These are phyloP conservation scores for Oxytorus armatus DNA, from an alignment of 2,888 invertebrate species.

Conservation along the genomic window DNA sequence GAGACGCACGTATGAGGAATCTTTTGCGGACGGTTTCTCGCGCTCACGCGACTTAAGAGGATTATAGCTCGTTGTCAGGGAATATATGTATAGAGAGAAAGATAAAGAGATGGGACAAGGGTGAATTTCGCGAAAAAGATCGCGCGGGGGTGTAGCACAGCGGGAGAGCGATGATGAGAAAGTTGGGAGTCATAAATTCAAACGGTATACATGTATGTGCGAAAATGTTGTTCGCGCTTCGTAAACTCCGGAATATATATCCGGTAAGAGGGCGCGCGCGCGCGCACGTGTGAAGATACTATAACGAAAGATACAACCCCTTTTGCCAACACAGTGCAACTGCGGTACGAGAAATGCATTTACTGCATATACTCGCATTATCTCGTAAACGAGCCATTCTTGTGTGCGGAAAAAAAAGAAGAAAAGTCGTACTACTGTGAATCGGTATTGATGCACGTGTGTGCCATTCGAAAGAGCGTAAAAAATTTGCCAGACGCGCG, in stretches of 20 bases:
- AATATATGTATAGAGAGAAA: conserved; percentile 30
- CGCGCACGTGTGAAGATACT: conserved; percentile 21
- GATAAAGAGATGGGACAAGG: conserved; percentile 1
- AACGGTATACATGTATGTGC: conserved; percentile 1
- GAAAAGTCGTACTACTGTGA: conserved; percentile 71
- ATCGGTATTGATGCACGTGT: conserved; percentile 69
- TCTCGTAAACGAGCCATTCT: background rate
- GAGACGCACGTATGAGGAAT: conserved; percentile 65
- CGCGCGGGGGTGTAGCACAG: conserved; percentile 13
- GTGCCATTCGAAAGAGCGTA: background rate
- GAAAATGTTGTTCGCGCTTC: conserved; percentile 60
- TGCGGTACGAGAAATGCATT: conserved; percentile 35
- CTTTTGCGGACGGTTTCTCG: conserved; percentile 38
- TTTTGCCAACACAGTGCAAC: conserved; percentile 2
- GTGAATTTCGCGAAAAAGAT: conserved; percentile 14
- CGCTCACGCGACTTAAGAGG: conserved; percentile 47
- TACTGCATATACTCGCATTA: background rate
- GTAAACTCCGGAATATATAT: conserved; percentile 52
- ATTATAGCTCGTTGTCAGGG: conserved; percentile 56
- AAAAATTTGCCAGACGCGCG: conserved; percentile 20
- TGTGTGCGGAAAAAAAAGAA: conserved; percentile 63
- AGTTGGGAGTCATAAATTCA: conserved; percentile 49
- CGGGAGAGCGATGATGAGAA: conserved; percentile 24
- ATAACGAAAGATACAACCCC: conserved; percentile 29
- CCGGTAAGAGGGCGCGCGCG: conserved; percentile 25